Evolutionary conservation across 1,140 invertebrate genomes (phyloP).

Genomic region (Sinella curviseta): DNA sequence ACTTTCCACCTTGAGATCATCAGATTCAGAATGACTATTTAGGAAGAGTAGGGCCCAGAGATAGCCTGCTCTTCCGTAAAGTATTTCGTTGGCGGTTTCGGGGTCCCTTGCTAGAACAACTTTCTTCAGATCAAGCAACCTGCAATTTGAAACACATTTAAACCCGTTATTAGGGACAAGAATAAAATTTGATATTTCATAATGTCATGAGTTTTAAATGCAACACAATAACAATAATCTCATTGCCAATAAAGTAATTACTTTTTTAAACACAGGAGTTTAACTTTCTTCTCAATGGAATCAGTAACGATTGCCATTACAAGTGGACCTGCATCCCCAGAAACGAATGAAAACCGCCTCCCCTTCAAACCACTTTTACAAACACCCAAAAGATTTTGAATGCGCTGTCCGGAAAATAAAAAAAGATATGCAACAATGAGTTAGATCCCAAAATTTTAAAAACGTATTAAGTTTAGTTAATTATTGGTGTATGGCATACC

Average conservation of each 20-base stretch:
- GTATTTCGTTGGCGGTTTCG: conserved; percentile 73
- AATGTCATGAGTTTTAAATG: too few species aligned
- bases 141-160: too few species aligned
- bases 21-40: conserved; percentile 53
- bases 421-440: not conserved
- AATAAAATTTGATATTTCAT: not conserved
- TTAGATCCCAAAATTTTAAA: too few species aligned
- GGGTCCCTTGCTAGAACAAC: conserved; percentile 57
- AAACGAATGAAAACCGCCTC: conserved; percentile 68
- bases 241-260: not conserved
- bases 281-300: not conserved
- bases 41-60: conserved; percentile 75
- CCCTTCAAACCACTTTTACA: conserved; percentile 53
- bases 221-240: conserved; percentile 20
- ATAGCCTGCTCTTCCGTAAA: conserved; percentile 83
- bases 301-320: conserved; percentile 52
- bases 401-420: conserved; percentile 31
- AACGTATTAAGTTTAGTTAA: conserved; percentile 43
- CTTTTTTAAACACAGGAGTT: not conserved
- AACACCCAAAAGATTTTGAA: conserved; percentile 18
- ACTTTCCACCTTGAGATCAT: conserved; percentile 20
- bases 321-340: conserved; percentile 75
- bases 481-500: too few species aligned
- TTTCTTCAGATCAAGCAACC: conserved; percentile 59
- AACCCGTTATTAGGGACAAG: not conserved